These are phyloP conservation scores for Porites australiensis DNA, from an alignment of 64 coral and sea anemone species.

Conservation along the genomic window DNA sequence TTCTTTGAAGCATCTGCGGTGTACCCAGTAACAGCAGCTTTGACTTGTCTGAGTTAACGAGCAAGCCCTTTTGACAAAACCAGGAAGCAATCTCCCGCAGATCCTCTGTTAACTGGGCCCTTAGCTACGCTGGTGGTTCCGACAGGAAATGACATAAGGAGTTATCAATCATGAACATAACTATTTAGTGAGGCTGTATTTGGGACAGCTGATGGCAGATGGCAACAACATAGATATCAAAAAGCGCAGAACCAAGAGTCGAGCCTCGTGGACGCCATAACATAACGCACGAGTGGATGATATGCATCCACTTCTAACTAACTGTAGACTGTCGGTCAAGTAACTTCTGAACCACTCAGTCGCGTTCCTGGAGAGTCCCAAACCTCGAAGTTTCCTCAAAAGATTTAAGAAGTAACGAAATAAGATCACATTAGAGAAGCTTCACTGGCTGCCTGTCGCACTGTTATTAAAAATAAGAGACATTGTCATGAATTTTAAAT, in stretches of 20 bases:
- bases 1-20: not conserved
- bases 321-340: not conserved
- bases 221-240: not conserved
- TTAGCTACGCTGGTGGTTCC: not conserved
- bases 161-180: not conserved
- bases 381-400: conserved; percentile 6
- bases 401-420: too few relatives aligned
- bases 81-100: not conserved
- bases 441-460: too few relatives aligned
- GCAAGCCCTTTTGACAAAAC: not conserved
- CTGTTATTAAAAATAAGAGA: too few relatives aligned
- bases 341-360: not conserved
- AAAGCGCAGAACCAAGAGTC: not conserved
- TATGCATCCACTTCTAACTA: not conserved
- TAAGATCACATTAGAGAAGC: too few relatives aligned
- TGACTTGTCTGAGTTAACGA: not conserved
- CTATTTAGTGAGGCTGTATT: not conserved
- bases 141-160: not conserved
- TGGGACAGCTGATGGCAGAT: conserved; percentile 1
- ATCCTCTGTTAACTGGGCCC: not conserved
- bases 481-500: too few relatives aligned
- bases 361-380: not conserved
- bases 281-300: not conserved
- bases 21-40: not conserved
- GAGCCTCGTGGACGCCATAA: not conserved